A percentile compares a stretch with the other conserved stretches of the same genome.
Conservation (phyloP, 1,140 invertebrate genomes). For the Parasteatoda tepidariorum region DNA sequence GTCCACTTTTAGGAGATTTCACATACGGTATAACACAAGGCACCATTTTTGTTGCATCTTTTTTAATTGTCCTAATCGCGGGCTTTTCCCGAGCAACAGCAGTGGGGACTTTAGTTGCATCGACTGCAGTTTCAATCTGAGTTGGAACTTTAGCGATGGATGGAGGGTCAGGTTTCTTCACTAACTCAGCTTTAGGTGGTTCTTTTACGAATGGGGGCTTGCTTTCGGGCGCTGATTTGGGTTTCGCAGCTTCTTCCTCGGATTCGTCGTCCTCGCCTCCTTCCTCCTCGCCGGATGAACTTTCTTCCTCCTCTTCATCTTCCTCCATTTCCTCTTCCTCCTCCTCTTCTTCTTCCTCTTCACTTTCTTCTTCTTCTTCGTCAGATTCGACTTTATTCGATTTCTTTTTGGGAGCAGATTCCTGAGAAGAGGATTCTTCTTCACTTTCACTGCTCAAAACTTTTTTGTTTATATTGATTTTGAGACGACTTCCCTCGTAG, state of each 20-base stretch:
- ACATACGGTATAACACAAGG: constrained; percentile 53
- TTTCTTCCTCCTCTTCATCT: constrained; percentile 60
- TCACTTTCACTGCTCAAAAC: constrained; percentile 38
- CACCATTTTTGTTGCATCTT: constrained; percentile 53
- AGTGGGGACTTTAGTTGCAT: not conserved
- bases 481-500: constrained; percentile 1
- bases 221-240: not conserved
- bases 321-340: constrained; percentile 74
- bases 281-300: constrained; percentile 66
- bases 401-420: constrained; percentile 23
- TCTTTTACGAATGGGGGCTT: not conserved
- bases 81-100: not conserved
- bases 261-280: constrained; percentile 45
- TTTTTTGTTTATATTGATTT: constrained; percentile 46
- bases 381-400: constrained; percentile 73
- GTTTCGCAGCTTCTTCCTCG: not conserved
- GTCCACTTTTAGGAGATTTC: constrained; percentile 40
- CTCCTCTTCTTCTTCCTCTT: constrained; percentile 72
- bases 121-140: not conserved
- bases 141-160: not conserved
- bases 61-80: constrained; percentile 14
- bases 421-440: not conserved
- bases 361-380: constrained; percentile 61
- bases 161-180: not conserved
- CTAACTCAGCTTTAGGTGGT: not conserved